Evolutionary conservation across 30 jellyfish, hydroid and myxozoan genomes (phyloP), one percentile per base, ranked within the genome.

Genomic region (Turritopsis rubra): DNA sequence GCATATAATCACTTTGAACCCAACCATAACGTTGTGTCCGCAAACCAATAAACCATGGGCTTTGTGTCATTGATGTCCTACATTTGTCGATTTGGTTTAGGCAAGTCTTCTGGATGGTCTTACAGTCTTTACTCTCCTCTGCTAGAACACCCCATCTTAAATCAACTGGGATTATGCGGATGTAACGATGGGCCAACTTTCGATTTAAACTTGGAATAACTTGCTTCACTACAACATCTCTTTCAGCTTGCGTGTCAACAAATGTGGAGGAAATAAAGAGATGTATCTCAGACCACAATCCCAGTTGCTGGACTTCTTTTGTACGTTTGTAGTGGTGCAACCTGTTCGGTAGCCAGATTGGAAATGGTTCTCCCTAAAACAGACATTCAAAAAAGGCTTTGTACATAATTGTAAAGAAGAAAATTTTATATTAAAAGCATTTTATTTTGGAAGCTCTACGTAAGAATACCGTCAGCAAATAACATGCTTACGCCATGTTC

Each of bases 111-210:
- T 66, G 76, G 30, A 66, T 66, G 29, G 76, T 25, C 17, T 66
- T 5, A 66, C 76, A 66, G 76, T 25, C 30, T n/a, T 66, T 66
- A 66, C 76, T 66, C 17, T 66, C 76, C 8, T 66, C 30, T 3
- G 76, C 76, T 66, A 66, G 17, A 66, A 66, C 76, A 22, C 76
- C 76, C 76, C 76, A 66, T 66, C 76, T 22, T n/a, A 66, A 25
- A 66, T 66, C 76, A 25, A 66, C 76, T 66, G 76, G 76, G 7
- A 66, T 66, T 4, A 66, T 25, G 28, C 76, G 76, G 17, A 66
- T 66, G 17, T n/a, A 66, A 8, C 30, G 28, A n/a, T 22, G 30
- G 16, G 76, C 76, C 7, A 66, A 17, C 17, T 66, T 66, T 66
- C 76, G 7, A 17, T 66, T 66, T 22, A 66, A n/a, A 25, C 76